Conservation (phyloP, 1,140 invertebrate species). For the Habropoda laboriosa region DNA sequence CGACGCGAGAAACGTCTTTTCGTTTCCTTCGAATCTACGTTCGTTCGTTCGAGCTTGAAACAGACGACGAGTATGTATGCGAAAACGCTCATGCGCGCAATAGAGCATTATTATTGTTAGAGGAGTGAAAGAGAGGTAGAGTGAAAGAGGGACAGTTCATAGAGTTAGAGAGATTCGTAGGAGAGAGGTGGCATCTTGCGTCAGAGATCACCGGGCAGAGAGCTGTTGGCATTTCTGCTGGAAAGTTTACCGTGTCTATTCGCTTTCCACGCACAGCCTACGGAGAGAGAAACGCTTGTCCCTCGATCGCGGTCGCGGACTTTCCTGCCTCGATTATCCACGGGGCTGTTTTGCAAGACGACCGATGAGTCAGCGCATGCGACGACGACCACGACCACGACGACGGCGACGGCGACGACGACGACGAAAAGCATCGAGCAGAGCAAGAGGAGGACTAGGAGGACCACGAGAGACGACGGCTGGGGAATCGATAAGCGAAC, state of each 20-base stretch:
- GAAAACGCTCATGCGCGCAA: not conserved
- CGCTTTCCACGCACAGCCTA: constrained; percentile 17
- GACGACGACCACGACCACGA: constrained; percentile 9
- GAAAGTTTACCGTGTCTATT: constrained; percentile 69
- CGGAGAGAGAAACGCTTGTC: constrained; percentile 11
- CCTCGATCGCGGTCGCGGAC: not conserved
- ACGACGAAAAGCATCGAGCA: no score
- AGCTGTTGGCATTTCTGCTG: constrained; percentile 71
- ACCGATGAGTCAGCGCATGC: constrained; percentile 18
- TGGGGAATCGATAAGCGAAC: constrained; percentile 42
- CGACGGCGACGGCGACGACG: not conserved
- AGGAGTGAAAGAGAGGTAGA: constrained; percentile 10
- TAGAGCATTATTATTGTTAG: not conserved
- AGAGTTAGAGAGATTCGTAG: no score
- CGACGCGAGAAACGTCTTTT: not conserved
- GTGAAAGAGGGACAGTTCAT: constrained; percentile 17
- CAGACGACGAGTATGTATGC: not conserved
- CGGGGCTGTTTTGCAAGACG: constrained; percentile 36
- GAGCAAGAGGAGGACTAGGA: no score
- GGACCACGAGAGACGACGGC: not conserved
- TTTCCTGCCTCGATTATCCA: constrained; percentile 2
- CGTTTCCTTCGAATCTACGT: not conserved
- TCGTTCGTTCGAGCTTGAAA: not conserved
- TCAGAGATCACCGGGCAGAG: constrained; percentile 66
- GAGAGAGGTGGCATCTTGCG: constrained; percentile 58